Conservation (phyloP, 2,888 invertebrate genomes). For the Amblyjoppa proteus region DNA sequence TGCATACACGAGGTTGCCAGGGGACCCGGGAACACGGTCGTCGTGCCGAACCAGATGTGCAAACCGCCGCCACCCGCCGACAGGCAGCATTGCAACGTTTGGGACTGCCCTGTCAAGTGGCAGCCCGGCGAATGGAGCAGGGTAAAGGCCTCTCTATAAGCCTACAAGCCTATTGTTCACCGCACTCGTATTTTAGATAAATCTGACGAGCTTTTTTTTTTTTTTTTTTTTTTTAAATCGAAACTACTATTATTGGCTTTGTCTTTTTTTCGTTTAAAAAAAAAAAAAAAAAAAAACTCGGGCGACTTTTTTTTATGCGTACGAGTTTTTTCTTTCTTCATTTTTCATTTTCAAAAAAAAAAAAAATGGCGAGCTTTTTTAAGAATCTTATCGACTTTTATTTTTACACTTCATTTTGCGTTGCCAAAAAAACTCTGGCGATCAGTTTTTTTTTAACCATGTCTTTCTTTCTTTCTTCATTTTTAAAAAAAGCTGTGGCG, state of each 20-base stretch:
- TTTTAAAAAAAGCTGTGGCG: too few species aligned
- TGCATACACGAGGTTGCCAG: conserved; percentile 95
- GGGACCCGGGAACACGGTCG: conserved; percentile 94
- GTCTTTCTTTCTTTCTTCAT: neutral
- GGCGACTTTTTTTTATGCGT: too few species aligned
- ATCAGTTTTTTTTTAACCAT: too few species aligned
- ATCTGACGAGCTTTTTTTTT: neutral
- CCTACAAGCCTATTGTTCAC: neutral
- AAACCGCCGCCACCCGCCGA: conserved; percentile 96
- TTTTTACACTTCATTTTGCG: too few species aligned
- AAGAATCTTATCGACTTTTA: too few species aligned
- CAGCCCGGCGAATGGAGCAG: conserved; percentile 94
- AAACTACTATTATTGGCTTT: neutral
- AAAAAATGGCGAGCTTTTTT: too few species aligned
- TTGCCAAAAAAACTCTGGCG: too few species aligned
- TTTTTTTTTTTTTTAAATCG: neutral
- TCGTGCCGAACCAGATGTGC: conserved; percentile 97
- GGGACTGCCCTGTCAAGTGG: conserved; percentile 97
- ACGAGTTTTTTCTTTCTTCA: too few species aligned
- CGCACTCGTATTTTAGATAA: conserved; percentile 16
- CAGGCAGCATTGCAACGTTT: conserved; percentile 95
- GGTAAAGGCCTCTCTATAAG: conserved; percentile 80
- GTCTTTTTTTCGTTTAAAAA: too few species aligned
- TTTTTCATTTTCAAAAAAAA: too few species aligned
- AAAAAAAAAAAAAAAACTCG: too few species aligned